Evolutionary conservation across 1,140 invertebrate species (phyloP).

Genomic region (Trachymyrmex septentrionalis): DNA sequence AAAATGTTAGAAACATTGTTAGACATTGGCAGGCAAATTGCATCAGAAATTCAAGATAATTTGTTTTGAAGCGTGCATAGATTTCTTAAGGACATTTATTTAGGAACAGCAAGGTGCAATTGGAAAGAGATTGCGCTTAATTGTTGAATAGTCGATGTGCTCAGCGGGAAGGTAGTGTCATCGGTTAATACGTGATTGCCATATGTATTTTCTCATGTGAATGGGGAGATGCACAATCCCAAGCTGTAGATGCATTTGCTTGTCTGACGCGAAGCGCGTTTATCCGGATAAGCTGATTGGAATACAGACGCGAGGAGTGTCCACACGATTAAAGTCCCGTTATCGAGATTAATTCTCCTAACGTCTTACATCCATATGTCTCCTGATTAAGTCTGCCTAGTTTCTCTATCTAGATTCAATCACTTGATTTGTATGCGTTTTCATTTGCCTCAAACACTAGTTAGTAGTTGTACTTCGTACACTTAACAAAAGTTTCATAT

Average conservation of each 20-base stretch:
- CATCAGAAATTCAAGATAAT: background rate
- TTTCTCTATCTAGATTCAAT: conserved; percentile 2
- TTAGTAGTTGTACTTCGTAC: background rate
- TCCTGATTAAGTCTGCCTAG: conserved; percentile 6
- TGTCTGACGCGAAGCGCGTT: background rate
- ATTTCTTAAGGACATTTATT: background rate
- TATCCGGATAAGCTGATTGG: conserved; percentile 70
- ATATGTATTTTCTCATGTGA: background rate
- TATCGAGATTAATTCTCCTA: conserved; percentile 53
- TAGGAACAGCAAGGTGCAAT: background rate
- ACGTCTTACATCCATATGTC: background rate
- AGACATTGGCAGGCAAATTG: background rate
- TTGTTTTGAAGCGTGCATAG: background rate
- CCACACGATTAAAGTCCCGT: conserved; percentile 23
- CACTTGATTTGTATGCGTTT: background rate
- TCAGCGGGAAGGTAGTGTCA: background rate
- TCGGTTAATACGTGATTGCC: background rate
- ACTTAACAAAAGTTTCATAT: background rate
- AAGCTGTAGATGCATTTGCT: conserved; percentile 37
- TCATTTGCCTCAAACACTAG: background rate
- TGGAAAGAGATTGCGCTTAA: background rate
- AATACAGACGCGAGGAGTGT: conserved; percentile 55
- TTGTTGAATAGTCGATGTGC: background rate
- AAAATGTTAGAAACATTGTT: conserved; percentile 12
- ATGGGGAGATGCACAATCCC: background rate